phyloP scores from a whole-genome alignment of 2,888 invertebrate species.

The Rotaria macrura region DNA sequence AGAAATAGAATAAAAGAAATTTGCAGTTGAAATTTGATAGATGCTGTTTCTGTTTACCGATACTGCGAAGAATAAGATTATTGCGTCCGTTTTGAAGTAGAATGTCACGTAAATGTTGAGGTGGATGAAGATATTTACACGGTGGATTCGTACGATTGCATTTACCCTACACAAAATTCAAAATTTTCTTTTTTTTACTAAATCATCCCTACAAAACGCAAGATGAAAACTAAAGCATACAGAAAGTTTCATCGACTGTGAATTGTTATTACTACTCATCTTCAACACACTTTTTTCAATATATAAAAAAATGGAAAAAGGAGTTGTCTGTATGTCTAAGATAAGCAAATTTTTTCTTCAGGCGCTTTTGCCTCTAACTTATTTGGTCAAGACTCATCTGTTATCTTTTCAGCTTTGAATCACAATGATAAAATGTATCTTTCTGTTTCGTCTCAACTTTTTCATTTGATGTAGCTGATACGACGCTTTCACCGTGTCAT shows the following conservation, averaged over 20 bases:
- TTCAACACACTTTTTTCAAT: not conserved
- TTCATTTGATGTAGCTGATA: not conserved
- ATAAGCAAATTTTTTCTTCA: not conserved
- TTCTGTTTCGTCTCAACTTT: not conserved
- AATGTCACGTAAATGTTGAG: conserved; percentile 98
- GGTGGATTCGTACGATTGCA: conserved; percentile 99
- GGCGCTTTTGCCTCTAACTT: not conserved
- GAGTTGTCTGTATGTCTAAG: not conserved
- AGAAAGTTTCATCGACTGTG: not conserved
- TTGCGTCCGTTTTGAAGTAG: conserved; percentile 97
- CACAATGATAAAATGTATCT: not conserved
- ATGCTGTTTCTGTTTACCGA: not conserved
- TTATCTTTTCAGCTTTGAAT: not conserved
- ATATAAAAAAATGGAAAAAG: not conserved
- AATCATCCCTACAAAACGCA: not conserved
- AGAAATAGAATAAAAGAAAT: not conserved
- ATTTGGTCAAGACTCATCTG: not conserved
- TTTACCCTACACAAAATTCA: conserved; percentile 68
- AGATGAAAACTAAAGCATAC: not conserved
- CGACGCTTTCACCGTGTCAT: not conserved
- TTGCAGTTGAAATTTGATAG: not conserved
- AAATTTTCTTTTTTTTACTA: not conserved
- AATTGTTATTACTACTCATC: not conserved
- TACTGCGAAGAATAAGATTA: conserved; percentile 72
- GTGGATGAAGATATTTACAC: conserved; percentile 99